Base-by-base conservation (phyloP, 2,888 invertebrate species). In the Epinotia ramella region DNA sequence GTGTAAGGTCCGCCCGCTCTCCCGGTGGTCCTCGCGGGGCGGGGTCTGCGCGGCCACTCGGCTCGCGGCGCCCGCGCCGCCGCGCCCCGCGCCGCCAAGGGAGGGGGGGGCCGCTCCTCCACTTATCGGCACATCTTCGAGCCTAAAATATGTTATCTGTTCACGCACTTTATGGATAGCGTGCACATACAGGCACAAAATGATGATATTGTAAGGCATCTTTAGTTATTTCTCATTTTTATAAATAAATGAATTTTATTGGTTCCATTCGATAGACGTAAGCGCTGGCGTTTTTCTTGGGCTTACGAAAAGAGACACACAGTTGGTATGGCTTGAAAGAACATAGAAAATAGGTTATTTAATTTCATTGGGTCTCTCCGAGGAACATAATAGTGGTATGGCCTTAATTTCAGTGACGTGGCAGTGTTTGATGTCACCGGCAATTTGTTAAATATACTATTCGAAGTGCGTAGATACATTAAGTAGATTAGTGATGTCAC, bases 21-120 rank as follows among this genome's bases (percentile, higher is more conserved):
- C 92, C 94, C 94, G 95, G 94, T 95, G 95, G 95, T 95, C 95
- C 89, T 83, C 89, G 89, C 91, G 92, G 93, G 93, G 94, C 90
- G 92, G 93, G 89, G 93, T 92, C 93, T 87, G 82, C 84, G 89
- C 90, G 91, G 92, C 93, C 92, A 92, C 88, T 91, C 92, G 89
- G 88, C 79, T 78, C 86, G 84, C 84, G 84, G 81, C 85, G 78
- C 85, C 79, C 83, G 83, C 83, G 81, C 81, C 81, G 73, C 80
- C 70, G 79, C 73, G 77, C 83, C 82, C 82, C 80, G 80, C 81
- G 81, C 83, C 84, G 80, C 82, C 20, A n/a, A 53, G 28, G 64
- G 57, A 20, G 49, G 64, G 69, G 73, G 69, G 63, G 83, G 84
- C 86, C 80, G 86, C 84, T 85, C 86, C 86, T 79, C 84, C 86